A percentile compares a stretch with the other conserved stretches of the same genome.
These are phyloP conservation scores for Dendrocincla fuliginosa DNA, from an alignment of 2,797 vertebrate species.

Conservation along the genomic window DNA sequence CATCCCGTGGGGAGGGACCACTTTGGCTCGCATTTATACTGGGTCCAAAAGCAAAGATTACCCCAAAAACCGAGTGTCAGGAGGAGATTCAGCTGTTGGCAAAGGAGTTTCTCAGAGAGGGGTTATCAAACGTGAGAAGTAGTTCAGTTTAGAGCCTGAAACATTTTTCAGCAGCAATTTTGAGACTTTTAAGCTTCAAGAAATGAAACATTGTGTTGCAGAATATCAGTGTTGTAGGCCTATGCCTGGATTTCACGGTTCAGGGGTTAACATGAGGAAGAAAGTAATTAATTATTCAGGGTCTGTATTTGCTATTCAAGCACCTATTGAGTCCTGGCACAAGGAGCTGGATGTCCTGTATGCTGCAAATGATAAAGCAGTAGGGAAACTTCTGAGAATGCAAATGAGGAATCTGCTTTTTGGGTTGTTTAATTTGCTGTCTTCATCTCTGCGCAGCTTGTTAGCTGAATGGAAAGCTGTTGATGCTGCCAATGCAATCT, in stretches of 20 bases:
- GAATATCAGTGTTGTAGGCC: background rate
- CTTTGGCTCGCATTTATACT: background rate
- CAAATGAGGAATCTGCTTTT: conserved; percentile 16
- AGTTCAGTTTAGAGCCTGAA: background rate
- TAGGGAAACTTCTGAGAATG: background rate
- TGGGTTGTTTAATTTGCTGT: conserved; percentile 1
- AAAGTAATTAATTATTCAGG: background rate
- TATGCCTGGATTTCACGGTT: background rate
- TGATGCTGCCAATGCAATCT: conserved; percentile 28
- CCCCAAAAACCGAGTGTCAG: background rate
- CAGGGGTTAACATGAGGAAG: background rate
- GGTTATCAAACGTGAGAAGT: background rate
- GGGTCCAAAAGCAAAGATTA: background rate
- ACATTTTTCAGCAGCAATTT: background rate
- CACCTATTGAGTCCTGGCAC: background rate
- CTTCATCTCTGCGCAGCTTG: conserved; percentile 6
- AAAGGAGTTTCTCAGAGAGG: background rate
- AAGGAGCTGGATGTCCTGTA: background rate
- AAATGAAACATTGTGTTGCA: background rate
- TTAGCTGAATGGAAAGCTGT: conserved; percentile 27
- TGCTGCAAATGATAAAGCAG: background rate
- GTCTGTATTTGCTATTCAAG: background rate
- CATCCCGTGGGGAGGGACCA: fast-evolving
- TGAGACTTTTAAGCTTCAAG: background rate
- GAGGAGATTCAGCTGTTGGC: background rate